Percentiles rank a stretch among this genome's conserved stretches.
phyloP scores from a whole-genome alignment of 2,797 vertebrate species.

The Sarcoramphus papa region DNA sequence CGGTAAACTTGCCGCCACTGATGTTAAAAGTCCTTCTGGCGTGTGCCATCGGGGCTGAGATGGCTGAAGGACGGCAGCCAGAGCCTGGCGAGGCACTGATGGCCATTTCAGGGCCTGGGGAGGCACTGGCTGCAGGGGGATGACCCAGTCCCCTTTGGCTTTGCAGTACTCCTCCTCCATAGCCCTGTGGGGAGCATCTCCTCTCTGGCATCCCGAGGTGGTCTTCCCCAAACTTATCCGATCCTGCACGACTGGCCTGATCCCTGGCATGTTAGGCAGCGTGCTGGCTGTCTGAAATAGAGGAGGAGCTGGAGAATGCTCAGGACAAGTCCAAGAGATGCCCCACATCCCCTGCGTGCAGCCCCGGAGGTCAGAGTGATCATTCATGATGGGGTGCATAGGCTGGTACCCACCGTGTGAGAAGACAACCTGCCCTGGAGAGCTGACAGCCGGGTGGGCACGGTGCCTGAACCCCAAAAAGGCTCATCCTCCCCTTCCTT shows the following conservation, averaged over 20 bases:
- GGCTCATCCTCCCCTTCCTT: fast-evolving
- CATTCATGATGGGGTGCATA: fast-evolving
- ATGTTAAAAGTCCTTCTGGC: neutral
- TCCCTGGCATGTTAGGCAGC: neutral
- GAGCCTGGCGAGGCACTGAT: neutral
- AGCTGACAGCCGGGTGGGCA: neutral
- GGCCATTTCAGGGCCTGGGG: neutral
- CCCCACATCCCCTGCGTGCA: fast-evolving
- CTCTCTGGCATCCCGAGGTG: neutral
- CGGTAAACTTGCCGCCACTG: neutral
- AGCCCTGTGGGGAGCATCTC: neutral
- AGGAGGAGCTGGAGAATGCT: neutral
- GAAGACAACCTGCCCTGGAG: neutral
- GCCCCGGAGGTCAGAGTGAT: neutral
- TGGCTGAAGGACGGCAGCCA: neutral
- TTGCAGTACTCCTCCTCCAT: neutral
- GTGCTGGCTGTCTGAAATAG: neutral
- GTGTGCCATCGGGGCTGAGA: fast-evolving
- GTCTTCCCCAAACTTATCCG: neutral
- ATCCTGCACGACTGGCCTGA: neutral
- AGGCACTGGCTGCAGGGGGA: neutral
- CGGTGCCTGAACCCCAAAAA: neutral
- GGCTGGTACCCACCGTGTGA: neutral
- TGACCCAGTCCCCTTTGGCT: neutral
- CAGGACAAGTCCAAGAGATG: neutral